phyloP scores from a whole-genome alignment of 2,888 invertebrate genomes.

The Octonoba sinensis region DNA sequence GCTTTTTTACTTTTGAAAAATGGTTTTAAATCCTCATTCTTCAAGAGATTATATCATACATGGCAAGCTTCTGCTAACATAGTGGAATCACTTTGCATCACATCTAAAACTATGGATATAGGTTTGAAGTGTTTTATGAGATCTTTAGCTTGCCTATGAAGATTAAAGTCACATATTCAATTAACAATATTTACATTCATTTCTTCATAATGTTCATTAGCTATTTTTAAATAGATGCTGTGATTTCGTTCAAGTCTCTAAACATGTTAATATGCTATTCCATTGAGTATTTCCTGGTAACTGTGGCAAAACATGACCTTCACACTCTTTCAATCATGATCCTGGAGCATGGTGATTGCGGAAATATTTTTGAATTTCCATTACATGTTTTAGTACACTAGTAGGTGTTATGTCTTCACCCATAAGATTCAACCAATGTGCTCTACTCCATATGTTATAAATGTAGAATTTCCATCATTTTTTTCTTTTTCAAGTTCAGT shows the following conservation, averaged over 20 bases:
- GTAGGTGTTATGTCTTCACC: conserved; percentile 4
- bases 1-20: neutral
- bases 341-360: too few species aligned
- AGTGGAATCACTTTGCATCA: neutral
- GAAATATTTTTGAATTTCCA: too few species aligned
- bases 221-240: neutral
- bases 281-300: conserved; percentile 11
- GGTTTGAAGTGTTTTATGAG: neutral
- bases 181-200: too few species aligned
- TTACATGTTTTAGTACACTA: too few species aligned
- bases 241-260: neutral
- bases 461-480: neutral
- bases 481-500: conserved; percentile 9
- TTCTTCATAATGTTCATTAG: neutral
- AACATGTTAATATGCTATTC: conserved; percentile 8
- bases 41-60: too few species aligned
- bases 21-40: neutral
- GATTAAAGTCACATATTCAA: neutral
- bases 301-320: too few species aligned
- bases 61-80: conserved; percentile 3
- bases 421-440: conserved; percentile 5
- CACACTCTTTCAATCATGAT: too few species aligned
- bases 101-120: neutral
- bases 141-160: neutral
- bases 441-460: conserved; percentile 3